Conservation (phyloP, 2,888 invertebrate genomes). For the Dasypolia templi region DNA sequence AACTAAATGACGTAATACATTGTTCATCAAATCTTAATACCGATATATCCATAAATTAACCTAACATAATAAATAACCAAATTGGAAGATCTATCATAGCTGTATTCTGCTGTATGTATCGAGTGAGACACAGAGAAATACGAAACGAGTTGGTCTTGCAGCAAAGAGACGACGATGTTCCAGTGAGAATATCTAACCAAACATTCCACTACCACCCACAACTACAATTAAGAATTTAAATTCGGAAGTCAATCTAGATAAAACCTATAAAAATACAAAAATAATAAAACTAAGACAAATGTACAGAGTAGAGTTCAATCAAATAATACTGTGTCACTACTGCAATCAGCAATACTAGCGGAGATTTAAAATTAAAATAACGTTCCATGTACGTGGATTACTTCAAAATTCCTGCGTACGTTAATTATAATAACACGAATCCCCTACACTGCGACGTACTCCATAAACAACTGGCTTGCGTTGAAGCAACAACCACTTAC, state of each 20-base stretch:
- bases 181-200: slow-evolving; percentile 52
- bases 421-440: slow-evolving; percentile 37
- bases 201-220: slow-evolving; percentile 52
- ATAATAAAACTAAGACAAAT: slow-evolving; percentile 85
- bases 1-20: slow-evolving; percentile 85
- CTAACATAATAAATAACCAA: slow-evolving; percentile 88
- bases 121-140: slow-evolving; percentile 53
- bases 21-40: slow-evolving; percentile 86
- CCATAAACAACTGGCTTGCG: slow-evolving; percentile 27
- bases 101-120: slow-evolving; percentile 60
- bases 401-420: slow-evolving; percentile 53
- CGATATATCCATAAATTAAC: slow-evolving; percentile 82
- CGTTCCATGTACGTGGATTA: slow-evolving; percentile 59
- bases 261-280: slow-evolving; percentile 81
- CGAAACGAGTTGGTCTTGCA: slow-evolving; percentile 51
- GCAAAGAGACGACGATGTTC: slow-evolving; percentile 44
- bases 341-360: slow-evolving; percentile 84
- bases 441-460: slow-evolving; percentile 28
- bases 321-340: slow-evolving; percentile 90
- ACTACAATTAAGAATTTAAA: slow-evolving; percentile 64
- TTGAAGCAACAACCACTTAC: slow-evolving; percentile 28
- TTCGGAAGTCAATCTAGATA: slow-evolving; percentile 81
- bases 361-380: slow-evolving; percentile 71
- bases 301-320: slow-evolving; percentile 86
- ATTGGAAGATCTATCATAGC: slow-evolving; percentile 85